Base-by-base conservation (phyloP, 2,797 vertebrate genomes). In the Clangula hyemalis region DNA sequence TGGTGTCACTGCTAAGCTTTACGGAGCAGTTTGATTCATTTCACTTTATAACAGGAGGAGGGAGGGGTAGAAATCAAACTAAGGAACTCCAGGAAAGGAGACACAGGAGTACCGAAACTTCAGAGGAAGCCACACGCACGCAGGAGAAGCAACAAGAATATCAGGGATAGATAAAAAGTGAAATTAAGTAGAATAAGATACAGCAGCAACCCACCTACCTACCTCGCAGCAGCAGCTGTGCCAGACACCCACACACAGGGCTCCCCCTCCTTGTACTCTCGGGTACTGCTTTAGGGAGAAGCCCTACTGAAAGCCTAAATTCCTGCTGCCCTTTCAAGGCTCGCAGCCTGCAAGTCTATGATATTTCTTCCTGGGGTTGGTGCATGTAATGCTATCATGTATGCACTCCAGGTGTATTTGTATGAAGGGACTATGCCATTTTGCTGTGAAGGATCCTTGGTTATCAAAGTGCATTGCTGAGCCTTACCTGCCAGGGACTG, bases 191-290 rank as follows among this genome's bases (percentile, higher is more conserved):
- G 19, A 39, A 24, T 53, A 68, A 57, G 34, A 60, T 1, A 1
- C 25, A 62, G 16, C 36, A 70, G 13, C 5, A 14, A 82, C 68
- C 45, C 34, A 58, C 41, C 28, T 28, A 36, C n/a, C 36, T 72
- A 54, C 10, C 36, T 65, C n/a, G 30, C 58, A 2, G 11, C 34
- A 62, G 69, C 39, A 77, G 15, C 25, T 56, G 10, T 32, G 8
- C 11, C 34, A 89, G 62, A 68, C 10, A 13, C 49, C 21, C 60
- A 69, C 0, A 0, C 25, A 72, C 6, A 10, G 39, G 5, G 13
- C 13, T 72, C 15, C 34, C 25, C 20, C 20, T 68, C 34, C 38
- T 30, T 77, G 47, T 32, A 22, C 20, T 34, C 0, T 36, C 30
- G 57, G 6, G 10, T 27, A 72, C 8, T 61, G 30, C 41, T 71